phyloP scores from a whole-genome alignment of 2,113 vertebrate species.

The Porphyrio hochstetteri region DNA sequence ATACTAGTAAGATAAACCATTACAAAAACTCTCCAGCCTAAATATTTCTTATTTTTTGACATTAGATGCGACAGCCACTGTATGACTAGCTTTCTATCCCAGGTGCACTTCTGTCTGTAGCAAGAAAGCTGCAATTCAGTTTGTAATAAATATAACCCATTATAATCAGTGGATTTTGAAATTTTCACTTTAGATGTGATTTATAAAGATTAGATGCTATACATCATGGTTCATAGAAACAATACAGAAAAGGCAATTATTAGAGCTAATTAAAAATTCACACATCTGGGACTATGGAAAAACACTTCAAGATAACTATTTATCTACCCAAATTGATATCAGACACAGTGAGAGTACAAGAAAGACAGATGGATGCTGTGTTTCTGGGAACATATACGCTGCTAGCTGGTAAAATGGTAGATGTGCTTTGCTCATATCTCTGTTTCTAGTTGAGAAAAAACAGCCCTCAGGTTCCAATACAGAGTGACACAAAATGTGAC shows the following conservation, averaged over 20 bases:
- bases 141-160: not conserved
- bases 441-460: not conserved
- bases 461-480: not conserved
- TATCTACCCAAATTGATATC: slow-evolving; percentile 1
- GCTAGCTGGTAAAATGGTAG: not conserved
- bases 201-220: not conserved
- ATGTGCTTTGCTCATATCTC: not conserved
- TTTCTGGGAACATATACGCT: not conserved
- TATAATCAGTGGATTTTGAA: not conserved
- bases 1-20: not conserved
- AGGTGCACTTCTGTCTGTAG: not conserved
- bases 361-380: not conserved
- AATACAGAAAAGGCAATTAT: slow-evolving; percentile 11
- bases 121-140: not conserved
- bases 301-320: not conserved
- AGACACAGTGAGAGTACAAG: not conserved
- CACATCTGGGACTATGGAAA: slow-evolving; percentile 2
- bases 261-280: slow-evolving; percentile 33
- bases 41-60: not conserved
- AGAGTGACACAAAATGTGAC: not conserved
- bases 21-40: not conserved
- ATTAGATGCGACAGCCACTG: not conserved
- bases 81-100: not conserved
- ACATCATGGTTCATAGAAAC: not conserved
- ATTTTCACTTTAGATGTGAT: not conserved